Percentiles rank a stretch among this genome's conserved stretches.
Evolutionary conservation across 1,140 invertebrate species (phyloP).

Genomic region (Drosophila sucinea): DNA sequence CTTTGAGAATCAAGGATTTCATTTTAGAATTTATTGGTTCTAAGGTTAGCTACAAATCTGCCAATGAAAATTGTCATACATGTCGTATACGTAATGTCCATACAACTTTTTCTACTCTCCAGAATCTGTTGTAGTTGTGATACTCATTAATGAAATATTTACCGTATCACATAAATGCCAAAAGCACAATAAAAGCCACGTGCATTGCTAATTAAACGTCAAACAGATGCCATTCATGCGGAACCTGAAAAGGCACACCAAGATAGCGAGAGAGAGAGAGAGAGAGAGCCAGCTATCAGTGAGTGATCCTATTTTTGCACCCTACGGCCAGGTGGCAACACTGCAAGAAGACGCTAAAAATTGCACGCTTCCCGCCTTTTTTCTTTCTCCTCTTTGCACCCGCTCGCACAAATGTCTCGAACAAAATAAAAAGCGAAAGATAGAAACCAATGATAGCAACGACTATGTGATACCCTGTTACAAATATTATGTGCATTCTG

Average conservation of each 20-base stretch:
- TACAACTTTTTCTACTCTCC: too few species aligned
- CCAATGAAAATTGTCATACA: neutral
- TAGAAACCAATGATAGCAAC: neutral
- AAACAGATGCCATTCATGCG: conserved; percentile 36
- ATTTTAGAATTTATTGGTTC: too few species aligned
- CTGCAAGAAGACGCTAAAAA: conserved; percentile 20
- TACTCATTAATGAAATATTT: conserved; percentile 23
- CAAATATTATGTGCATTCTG: neutral
- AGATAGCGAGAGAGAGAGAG: neutral
- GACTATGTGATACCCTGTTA: neutral
- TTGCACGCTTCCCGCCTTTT: conserved; percentile 17
- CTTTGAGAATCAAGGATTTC: too few species aligned
- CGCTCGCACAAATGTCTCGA: neutral
- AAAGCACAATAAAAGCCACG: conserved; percentile 57
- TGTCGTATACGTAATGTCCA: neutral
- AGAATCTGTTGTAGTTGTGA: neutral
- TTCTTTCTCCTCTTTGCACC: neutral
- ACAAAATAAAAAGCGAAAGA: neutral
- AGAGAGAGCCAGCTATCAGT: conserved; percentile 1
- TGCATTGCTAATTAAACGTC: conserved; percentile 58
- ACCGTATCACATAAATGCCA: conserved; percentile 26
- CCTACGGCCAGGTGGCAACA: conserved; percentile 36
- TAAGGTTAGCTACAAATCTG: neutral
- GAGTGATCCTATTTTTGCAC: conserved; percentile 6
- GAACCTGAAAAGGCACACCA: neutral